Conservation (phyloP, 2,113 vertebrate species). For the Myocastor coypus region DNA sequence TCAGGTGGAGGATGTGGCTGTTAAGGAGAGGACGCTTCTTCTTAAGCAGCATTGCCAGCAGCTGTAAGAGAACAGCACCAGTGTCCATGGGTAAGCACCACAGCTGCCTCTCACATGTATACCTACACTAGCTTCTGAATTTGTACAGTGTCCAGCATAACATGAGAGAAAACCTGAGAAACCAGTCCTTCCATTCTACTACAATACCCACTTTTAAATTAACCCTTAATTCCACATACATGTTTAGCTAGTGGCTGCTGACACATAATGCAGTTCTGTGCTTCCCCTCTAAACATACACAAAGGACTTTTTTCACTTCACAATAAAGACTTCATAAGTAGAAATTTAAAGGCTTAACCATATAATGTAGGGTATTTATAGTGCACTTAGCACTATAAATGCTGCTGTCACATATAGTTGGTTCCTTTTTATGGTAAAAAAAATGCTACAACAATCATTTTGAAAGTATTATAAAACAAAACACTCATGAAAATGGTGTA, state of each 20-base stretch:
- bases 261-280: background rate
- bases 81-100: background rate
- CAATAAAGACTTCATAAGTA: background rate
- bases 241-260: background rate
- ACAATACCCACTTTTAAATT: background rate
- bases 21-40: slow-evolving; percentile 97
- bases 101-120: rapidly evolving
- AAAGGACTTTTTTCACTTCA: slow-evolving; percentile 14
- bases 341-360: slow-evolving; percentile 7
- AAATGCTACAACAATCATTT: background rate
- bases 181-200: background rate
- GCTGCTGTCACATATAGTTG: background rate
- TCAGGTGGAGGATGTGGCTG: slow-evolving; percentile 98
- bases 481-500: background rate
- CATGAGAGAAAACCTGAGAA: slow-evolving; percentile 18
- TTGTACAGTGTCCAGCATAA: background rate
- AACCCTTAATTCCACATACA: background rate
- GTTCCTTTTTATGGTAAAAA: slow-evolving; percentile 14
- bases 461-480: slow-evolving; percentile 45
- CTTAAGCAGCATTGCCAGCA: slow-evolving; percentile 98
- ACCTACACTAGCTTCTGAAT: background rate
- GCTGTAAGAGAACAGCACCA: slow-evolving; percentile 84
- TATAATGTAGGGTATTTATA: background rate
- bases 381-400: slow-evolving; percentile 4
- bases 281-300: background rate